phyloP scores from a whole-genome alignment of 2,888 invertebrate genomes.

The Archaeoteleia sp. region DNA sequence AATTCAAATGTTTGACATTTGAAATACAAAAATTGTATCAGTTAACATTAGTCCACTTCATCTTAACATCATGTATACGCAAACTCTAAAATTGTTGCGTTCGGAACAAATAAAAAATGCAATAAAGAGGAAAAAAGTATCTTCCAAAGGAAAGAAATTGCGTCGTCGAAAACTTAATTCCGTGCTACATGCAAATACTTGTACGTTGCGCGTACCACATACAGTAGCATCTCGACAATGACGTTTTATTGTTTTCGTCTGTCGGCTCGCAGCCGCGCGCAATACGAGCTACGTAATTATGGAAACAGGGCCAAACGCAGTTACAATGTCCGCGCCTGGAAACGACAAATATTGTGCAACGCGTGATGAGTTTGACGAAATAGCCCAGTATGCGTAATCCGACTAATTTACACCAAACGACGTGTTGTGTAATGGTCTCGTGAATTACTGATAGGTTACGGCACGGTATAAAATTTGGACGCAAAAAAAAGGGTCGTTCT shows the following conservation, averaged over 20 bases:
- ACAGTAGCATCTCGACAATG: conserved; percentile 30
- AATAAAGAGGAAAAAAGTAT: too few species aligned
- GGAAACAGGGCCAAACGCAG: conserved; percentile 66
- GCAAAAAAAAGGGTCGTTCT: too few species aligned
- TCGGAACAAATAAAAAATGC: too few species aligned
- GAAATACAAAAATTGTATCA: too few species aligned
- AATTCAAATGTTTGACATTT: too few species aligned
- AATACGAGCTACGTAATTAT: conserved; percentile 65
- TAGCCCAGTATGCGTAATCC: conserved; percentile 65
- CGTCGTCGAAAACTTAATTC: conserved; percentile 22
- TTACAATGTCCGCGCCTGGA: conserved; percentile 58
- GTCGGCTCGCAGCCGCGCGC: conserved; percentile 57
- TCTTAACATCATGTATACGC: too few species aligned
- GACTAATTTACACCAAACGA: conserved; percentile 54
- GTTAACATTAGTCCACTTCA: too few species aligned
- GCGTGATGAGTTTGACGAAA: conserved; percentile 71
- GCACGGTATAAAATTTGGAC: too few species aligned
- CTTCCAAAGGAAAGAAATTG: conserved; percentile 14
- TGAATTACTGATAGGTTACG: conserved; percentile 23
- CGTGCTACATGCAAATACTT: conserved; percentile 11
- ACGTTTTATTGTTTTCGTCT: conserved; percentile 66
- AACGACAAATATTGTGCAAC: conserved; percentile 64
- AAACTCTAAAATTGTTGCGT: too few species aligned
- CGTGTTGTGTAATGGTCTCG: conserved; percentile 19
- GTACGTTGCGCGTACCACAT: conserved; percentile 11